Conservation (phyloP, 2,888 invertebrate genomes). For the Dinocampus coccinellae region DNA sequence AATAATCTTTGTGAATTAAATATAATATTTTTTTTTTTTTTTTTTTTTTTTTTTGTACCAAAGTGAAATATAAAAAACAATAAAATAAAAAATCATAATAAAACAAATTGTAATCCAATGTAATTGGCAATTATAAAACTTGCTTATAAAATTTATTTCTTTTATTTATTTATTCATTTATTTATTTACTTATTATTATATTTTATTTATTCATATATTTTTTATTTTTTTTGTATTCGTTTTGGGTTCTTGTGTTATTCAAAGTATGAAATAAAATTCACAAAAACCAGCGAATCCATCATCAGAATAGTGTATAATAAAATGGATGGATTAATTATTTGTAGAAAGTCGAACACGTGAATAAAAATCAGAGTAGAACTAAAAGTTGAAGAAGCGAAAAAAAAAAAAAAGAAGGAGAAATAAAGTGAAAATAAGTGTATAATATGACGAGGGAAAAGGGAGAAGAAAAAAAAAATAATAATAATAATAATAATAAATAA, state of each 20-base stretch:
- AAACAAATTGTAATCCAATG: no score
- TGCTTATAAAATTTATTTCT: no score
- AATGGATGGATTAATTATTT: conserved; percentile 14
- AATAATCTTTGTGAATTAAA: neutral
- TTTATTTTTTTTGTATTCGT: neutral
- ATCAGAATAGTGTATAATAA: neutral
- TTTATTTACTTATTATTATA: no score
- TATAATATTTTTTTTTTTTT: neutral
- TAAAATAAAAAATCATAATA: neutral
- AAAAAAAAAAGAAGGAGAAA: neutral
- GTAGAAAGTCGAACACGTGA: neutral
- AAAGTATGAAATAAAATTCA: neutral
- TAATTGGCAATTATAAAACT: conserved; percentile 24
- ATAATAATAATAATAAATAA: conserved; percentile 42
- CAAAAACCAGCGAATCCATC: conserved; percentile 8
- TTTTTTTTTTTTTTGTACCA: neutral
- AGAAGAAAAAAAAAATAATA: no score
- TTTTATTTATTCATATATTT: no score
- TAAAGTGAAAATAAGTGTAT: no score
- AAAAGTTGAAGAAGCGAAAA: conserved; percentile 1
- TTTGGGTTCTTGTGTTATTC: neutral
- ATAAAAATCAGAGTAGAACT: neutral
- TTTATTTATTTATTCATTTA: no score
- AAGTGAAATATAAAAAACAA: neutral
- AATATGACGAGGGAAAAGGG: no score